Conservation (phyloP, 92 coral and sea anemone genomes). For the Palythoa grandis region DNA sequence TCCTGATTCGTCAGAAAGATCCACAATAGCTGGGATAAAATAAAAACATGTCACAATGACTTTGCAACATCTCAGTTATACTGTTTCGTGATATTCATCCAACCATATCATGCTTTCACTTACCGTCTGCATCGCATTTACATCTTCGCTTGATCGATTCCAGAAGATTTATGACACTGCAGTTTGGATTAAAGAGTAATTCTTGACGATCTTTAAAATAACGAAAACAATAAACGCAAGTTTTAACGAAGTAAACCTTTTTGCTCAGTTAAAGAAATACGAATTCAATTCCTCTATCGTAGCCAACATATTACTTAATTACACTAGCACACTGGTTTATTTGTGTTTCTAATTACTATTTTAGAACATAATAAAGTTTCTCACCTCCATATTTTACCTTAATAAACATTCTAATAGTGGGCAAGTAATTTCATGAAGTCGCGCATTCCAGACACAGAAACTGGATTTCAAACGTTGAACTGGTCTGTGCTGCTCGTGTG, state of each 20-base stretch:
- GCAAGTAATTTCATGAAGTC: neutral
- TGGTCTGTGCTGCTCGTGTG: neutral
- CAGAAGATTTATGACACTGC: slow-evolving; percentile 78
- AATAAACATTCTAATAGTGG: slow-evolving; percentile 68
- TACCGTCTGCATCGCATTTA: slow-evolving; percentile 75
- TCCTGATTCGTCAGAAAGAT: slow-evolving; percentile 93
- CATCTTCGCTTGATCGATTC: slow-evolving; percentile 94
- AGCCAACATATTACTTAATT: slow-evolving; percentile 5
- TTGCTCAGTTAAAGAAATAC: neutral
- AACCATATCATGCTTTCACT: neutral
- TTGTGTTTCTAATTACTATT: slow-evolving; percentile 18
- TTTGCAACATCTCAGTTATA: neutral
- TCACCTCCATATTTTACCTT: slow-evolving; percentile 96
- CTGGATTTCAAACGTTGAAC: neutral
- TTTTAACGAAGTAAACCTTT: neutral
- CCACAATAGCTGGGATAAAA: slow-evolving; percentile 64
- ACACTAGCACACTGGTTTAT: slow-evolving; percentile 18
- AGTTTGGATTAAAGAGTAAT: slow-evolving; percentile 91
- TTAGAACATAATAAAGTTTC: slow-evolving; percentile 16
- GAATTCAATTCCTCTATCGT: too few species aligned
- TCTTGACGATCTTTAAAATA: slow-evolving; percentile 72
- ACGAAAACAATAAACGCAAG: neutral
- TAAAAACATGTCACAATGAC: neutral
- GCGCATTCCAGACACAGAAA: neutral
- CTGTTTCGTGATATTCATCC: too few species aligned